phyloP scores from a whole-genome alignment of 2,797 vertebrate genomes.

The Alca torda region DNA sequence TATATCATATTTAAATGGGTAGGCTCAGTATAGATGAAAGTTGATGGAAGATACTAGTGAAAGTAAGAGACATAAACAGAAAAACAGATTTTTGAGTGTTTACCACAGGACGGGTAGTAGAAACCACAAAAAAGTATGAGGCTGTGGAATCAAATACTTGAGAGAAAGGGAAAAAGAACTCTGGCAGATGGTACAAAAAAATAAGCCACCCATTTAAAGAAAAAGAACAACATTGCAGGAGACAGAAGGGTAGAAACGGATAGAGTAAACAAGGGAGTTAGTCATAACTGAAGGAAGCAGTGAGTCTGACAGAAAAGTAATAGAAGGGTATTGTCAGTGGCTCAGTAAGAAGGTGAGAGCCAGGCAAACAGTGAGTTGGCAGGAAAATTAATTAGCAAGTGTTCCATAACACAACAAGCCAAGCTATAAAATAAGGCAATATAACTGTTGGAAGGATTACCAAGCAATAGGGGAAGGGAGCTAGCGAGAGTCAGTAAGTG shows the following conservation, averaged over 20 bases:
- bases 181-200: neutral
- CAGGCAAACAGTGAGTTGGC: neutral
- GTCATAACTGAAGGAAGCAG: neutral
- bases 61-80: neutral
- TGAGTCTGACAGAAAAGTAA: neutral
- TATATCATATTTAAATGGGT: neutral
- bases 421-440: constrained; percentile 8
- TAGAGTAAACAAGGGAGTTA: neutral
- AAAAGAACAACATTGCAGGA: neutral
- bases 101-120: neutral
- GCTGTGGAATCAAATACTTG: neutral
- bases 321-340: neutral
- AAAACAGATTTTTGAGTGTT: neutral
- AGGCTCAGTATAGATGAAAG: neutral
- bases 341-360: neutral
- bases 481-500: neutral
- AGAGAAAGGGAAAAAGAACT: neutral
- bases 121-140: neutral
- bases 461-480: neutral
- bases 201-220: neutral
- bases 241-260: neutral
- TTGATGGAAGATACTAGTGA: neutral
- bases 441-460: neutral
- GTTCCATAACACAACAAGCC: neutral
- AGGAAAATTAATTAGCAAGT: neutral